A percentile compares a stretch with the other conserved stretches of the same genome.
phyloP scores from a whole-genome alignment of 2,888 invertebrate genomes.

The Hirudinaria manillensis region DNA sequence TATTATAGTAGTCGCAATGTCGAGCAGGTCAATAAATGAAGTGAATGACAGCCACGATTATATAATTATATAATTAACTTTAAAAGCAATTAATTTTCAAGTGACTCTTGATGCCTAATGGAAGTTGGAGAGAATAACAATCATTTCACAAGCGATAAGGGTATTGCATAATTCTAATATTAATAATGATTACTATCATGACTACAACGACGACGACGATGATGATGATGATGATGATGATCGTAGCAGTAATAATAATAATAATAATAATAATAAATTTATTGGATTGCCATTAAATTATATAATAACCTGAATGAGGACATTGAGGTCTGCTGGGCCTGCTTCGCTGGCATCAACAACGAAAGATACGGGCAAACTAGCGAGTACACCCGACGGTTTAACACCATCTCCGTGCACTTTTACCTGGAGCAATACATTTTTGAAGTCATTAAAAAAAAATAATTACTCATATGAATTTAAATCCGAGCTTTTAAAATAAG shows the following conservation, averaged over 20 bases:
- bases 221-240: not conserved
- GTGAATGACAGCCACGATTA: too few species aligned
- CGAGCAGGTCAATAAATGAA: not conserved
- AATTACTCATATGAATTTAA: not conserved
- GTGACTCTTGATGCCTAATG: too few species aligned
- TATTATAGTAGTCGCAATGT: not conserved
- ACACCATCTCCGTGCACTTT: conserved; percentile 34
- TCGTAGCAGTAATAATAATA: not conserved
- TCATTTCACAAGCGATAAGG: too few species aligned
- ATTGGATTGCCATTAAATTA: too few species aligned
- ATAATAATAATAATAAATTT: not conserved
- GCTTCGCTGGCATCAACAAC: conserved; percentile 33
- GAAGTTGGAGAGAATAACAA: too few species aligned
- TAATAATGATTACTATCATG: not conserved
- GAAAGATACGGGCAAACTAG: conserved; percentile 34
- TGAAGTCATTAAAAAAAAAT: not conserved
- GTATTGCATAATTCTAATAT: too few species aligned
- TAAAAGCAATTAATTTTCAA: too few species aligned
- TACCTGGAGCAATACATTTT: conserved; percentile 27
- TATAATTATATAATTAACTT: too few species aligned
- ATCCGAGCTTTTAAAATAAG: not conserved
- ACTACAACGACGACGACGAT: not conserved
- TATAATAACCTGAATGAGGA: conserved; percentile 32
- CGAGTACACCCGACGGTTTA: conserved; percentile 31
- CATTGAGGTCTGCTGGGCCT: conserved; percentile 30